Evolutionary conservation across 2,113 vertebrate species (phyloP), one percentile per base, ranked within the genome.

Genomic region (Leuciscus idus): DNA sequence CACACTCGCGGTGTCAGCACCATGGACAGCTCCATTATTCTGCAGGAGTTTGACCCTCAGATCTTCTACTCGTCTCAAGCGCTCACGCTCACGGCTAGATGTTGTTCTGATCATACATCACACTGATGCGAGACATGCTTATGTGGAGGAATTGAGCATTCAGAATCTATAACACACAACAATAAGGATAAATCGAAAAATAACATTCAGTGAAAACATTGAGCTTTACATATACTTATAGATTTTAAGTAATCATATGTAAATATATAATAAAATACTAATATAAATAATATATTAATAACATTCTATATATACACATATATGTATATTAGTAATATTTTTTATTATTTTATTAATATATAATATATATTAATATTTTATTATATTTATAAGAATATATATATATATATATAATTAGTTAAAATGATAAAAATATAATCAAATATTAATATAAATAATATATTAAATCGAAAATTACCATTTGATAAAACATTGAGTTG

Each of bases 1-100:
- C 39, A 48, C 55, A 21, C 52, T 21, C 61, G 5, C 48, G 9
- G 17, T 17, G 19, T 57, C 52, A 57, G 52, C 75, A 57, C 75
- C 75, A 77, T 28, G 28, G 26, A 55, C 75, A 77, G 76, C 76
- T 79, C 76, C 28, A 79, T 79, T 59, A 79, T n/a, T 79, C 76
- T 77, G 17, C 66, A 21, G 9, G 19, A 72, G 68, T 72, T 23
- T 72, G 68, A 39, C 68, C 75, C 26, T 3, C 55, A 57, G 6
- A 19, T 57, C 52, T 19, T 21, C 17, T 55, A 21, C 75, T 33
- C 28, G 28, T 30, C 75, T 77, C 28, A 33, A 76, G 73, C 28
- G 46, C 73, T 52, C 73, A 52, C 48, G 28, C 48, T 8, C 26
- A 78, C 75, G 55, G 75, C 28, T 23, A 33, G 75, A 57, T 33